A percentile compares a stretch with the other conserved stretches of the same genome.
These are phyloP conservation scores for Crambe crambe DNA, from an alignment of 37 sponge, comb jelly and placozoan species.

Conservation along the genomic window DNA sequence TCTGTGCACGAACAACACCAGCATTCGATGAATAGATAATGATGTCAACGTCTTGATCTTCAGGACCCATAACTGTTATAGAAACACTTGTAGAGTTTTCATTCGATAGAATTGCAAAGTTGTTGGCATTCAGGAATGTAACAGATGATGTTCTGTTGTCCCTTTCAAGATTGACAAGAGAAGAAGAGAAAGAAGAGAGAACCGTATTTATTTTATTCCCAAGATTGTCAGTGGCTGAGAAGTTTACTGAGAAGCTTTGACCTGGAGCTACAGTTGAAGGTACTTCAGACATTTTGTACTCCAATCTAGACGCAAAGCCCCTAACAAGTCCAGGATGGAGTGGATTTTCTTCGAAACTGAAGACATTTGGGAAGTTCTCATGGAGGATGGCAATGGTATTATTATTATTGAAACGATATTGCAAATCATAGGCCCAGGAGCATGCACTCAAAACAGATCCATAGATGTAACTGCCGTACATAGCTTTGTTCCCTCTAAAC, in stretches of 20 bases:
- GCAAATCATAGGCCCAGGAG: no score
- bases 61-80: slow-evolving; percentile 5
- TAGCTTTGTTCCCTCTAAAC: no score
- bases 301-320: no score
- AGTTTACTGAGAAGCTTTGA: neutral
- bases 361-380: no score
- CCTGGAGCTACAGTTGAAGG: no score
- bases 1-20: neutral
- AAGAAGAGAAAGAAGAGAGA: slow-evolving; percentile 2
- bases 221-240: slow-evolving; percentile 26
- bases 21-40: slow-evolving; percentile 4
- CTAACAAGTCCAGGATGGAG: no score
- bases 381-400: no score
- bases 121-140: neutral
- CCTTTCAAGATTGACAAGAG: neutral
- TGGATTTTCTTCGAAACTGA: no score
- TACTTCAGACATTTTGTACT: no score
- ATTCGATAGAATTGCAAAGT: neutral
- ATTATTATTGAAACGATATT: no score
- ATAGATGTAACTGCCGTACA: no score
- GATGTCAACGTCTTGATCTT: neutral
- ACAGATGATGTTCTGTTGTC: neutral
- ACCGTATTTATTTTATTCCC: neutral
- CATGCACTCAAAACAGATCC: no score
- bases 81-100: neutral